Percentiles rank a stretch among this genome's conserved stretches.
Conservation (phyloP, 2,888 invertebrate species). For the Tenthredo notha region DNA sequence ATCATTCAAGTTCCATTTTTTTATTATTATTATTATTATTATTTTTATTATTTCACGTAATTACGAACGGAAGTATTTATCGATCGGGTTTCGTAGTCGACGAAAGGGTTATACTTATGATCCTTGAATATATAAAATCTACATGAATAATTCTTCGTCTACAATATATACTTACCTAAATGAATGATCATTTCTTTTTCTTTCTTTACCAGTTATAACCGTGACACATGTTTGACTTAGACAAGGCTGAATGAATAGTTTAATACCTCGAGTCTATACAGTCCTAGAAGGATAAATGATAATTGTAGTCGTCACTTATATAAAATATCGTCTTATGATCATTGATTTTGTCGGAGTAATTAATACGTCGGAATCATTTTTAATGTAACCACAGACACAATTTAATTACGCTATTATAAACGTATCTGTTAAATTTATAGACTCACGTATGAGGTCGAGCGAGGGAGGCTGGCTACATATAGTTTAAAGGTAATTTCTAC, state of each 20-base stretch:
- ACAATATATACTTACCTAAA: neutral
- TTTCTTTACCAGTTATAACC: too few species aligned
- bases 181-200: too few species aligned
- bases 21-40: neutral
- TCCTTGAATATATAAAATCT: neutral
- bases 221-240: neutral
- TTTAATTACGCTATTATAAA: neutral
- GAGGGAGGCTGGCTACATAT: neutral
- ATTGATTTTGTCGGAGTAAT: neutral
- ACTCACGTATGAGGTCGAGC: neutral
- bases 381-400: neutral
- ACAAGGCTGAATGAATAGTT: neutral
- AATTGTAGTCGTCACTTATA: neutral
- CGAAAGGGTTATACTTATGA: neutral
- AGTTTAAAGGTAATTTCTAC: neutral
- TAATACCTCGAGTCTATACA: neutral
- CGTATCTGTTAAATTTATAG: neutral
- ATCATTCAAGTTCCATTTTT: neutral
- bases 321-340: neutral
- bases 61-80: slow-evolving; percentile 11
- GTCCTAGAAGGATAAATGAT: neutral
- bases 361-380: neutral
- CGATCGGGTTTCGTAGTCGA: neutral
- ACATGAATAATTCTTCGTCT: neutral
- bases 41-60: neutral